Base-by-base conservation (phyloP, 2,888 invertebrate species). In the Caradrina clavipalpis region DNA sequence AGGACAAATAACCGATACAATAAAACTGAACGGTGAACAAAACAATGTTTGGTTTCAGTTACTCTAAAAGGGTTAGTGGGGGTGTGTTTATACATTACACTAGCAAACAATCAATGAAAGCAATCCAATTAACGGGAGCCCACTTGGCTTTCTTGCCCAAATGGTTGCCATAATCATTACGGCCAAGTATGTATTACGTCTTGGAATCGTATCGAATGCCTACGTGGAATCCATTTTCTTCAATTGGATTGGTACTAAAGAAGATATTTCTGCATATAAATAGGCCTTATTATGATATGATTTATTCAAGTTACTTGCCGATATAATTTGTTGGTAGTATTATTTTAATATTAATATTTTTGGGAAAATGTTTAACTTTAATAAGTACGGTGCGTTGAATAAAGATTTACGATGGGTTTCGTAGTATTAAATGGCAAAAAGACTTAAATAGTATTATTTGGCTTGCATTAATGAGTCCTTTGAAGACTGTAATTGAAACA, bases 101-200 rank as follows among this genome's bases (percentile, higher is more conserved):
- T 84, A 89, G 80, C 87, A 88, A 87, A 90, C 88, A 91, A 91
- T 90, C 89, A 88, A 89, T 89, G 88, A 82, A 85, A 86, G 88
- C 90, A 86, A 93, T 93, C 90, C 91, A 93, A 93, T 94, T 92
- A 94, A 92, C 88, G 88, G 80, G 80, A 89, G 87, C 87, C 87
- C 89, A 85, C 89, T 91, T 88, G 89, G 90, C 90, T 91, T 91
- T 89, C 89, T 91, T 89, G 88, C 87, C 81, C 86, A 88, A 93
- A 91, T 86, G 89, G 87, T 84, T 79, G 88, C 88, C 80, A 91
- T 94, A 91, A 92, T 93, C 92, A 91, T 94, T 92, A 91, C 89
- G 83, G 83, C 83, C 89, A 89, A 92, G 89, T 88, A 88, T 31
- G 80, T 81, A 83, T 86, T 80, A 70, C 78, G 71, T 84, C 83